Conservation (phyloP, 2,888 invertebrate species). For the Plagodis pulveraria region DNA sequence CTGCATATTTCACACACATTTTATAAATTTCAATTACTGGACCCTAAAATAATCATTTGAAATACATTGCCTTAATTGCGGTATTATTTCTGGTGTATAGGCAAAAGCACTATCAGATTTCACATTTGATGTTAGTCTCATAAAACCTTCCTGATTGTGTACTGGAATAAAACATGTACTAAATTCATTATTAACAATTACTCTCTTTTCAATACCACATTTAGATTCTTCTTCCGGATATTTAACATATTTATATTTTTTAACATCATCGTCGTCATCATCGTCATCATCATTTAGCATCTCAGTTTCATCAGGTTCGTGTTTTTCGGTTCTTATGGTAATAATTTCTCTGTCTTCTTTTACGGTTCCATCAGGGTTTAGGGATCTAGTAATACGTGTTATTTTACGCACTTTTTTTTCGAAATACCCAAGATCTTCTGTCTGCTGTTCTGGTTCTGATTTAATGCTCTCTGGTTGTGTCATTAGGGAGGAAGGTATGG, state of each 20-base stretch:
- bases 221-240: background rate
- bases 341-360: slow-evolving; percentile 12
- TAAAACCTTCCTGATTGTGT: background rate
- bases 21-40: background rate
- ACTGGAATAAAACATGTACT: background rate
- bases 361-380: slow-evolving; percentile 49
- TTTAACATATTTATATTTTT: background rate
- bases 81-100: background rate
- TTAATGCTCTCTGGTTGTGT: background rate
- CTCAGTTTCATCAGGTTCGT: slow-evolving; percentile 35
- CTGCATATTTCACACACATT: too few relatives aligned
- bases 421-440: slow-evolving; percentile 42
- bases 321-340: slow-evolving; percentile 5
- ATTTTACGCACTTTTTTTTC: slow-evolving; percentile 49
- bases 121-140: background rate
- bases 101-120: background rate
- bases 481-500: background rate
- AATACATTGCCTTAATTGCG: slow-evolving; percentile 1
- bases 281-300: slow-evolving; percentile 34
- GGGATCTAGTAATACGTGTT: slow-evolving; percentile 46
- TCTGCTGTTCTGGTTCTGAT: background rate
- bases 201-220: background rate
- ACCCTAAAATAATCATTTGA: background rate
- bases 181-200: background rate
- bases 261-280: slow-evolving; percentile 22